Evolutionary conservation across 2,113 vertebrate species (phyloP).

Genomic region (Lamprotornis superbus): DNA sequence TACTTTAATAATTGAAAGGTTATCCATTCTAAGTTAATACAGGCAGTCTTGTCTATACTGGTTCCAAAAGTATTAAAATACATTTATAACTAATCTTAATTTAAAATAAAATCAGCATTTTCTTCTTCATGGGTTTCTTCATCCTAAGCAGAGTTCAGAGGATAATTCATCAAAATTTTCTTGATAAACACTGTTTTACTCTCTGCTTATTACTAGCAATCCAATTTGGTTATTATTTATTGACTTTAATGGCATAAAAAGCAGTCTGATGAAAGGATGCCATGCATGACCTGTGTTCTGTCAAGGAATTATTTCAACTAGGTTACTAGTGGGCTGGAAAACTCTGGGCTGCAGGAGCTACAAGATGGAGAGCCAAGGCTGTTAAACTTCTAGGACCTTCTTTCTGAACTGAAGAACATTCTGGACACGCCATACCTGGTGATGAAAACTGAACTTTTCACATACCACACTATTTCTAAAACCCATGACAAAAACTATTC

Average conservation of each 20-base stretch:
- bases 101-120: neutral
- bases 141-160: neutral
- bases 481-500: accelerated
- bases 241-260: neutral
- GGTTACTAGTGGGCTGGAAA: neutral
- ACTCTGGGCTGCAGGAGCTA: neutral
- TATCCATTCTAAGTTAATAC: neutral
- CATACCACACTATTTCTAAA: neutral
- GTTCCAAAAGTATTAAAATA: neutral
- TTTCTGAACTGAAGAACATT: neutral
- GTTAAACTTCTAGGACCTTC: neutral
- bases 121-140: neutral
- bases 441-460: neutral
- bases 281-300: neutral
- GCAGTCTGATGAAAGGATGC: neutral
- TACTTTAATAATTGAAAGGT: neutral
- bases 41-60: neutral
- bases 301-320: neutral
- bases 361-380: neutral
- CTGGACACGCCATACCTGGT: neutral
- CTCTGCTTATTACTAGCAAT: neutral
- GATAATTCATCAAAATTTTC: neutral
- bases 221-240: neutral
- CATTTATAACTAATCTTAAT: neutral
- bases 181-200: neutral